Base-by-base conservation (phyloP, 2,888 invertebrate species). In the Byasa hedistus region DNA sequence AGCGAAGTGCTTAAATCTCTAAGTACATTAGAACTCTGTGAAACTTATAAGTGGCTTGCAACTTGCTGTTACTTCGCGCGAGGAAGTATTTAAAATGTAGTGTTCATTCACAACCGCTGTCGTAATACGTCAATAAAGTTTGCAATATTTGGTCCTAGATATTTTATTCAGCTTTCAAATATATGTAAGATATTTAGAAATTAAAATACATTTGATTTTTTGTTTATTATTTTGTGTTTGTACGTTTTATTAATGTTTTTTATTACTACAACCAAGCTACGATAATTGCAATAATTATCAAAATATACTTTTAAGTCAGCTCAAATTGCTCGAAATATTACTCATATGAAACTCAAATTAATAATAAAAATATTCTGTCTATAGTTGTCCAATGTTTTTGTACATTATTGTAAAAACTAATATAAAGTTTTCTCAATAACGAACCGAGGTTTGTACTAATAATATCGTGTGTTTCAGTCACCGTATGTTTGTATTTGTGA, bases 61-160 rank as follows among this genome's bases (percentile, higher is more conserved):
- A 32, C 22, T 59, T 66, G 36, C 39, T 52, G 58, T n/a, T 56
- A 12, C 17, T 58, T 54, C 55, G 52, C 24, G 55, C 23, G 23
- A 2, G 55, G 51, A 55, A 63, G 62, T 58, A 21, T 21, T 62
- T 66, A 62, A 62, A 58, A 62, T 57, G 27, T 66, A 61, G 57
- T 32, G 54, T 57, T 52, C 24, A 51, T 61, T 54, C 24, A 61
- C 51, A 61, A 51, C 17, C 51, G 19, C 22, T 61, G 61, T 57
- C 21, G 57, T 61, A 39, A 54, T 57, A 24, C 24, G 3, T 60
- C 23, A 60, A 22, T 22, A 52, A 15, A 52, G 61, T 15, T 22
- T 4, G 36, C 27, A 21, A 21, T 57, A 10, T 39, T 39, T 57
- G 17, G 15, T 3, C 5, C 19, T 5, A 48, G 5, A 4, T n/a